phyloP scores from a whole-genome alignment of 1,140 invertebrate species.

The Frieseomelitta varia region DNA sequence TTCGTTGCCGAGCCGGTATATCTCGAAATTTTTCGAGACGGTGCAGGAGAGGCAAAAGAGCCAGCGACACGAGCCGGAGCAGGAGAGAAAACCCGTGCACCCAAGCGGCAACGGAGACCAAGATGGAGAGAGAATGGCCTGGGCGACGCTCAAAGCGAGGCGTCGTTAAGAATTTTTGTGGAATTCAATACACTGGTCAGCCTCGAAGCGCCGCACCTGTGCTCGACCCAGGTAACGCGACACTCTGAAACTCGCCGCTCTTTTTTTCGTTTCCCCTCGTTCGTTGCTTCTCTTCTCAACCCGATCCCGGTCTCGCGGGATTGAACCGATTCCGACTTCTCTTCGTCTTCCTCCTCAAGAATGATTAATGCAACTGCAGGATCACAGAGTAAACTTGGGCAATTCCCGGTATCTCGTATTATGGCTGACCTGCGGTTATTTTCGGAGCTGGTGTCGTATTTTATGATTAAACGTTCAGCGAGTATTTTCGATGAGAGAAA shows the following conservation, averaged over 20 bases:
- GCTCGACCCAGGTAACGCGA: conserved; percentile 56
- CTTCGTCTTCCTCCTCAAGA: background rate
- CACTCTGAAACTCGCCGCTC: conserved; percentile 59
- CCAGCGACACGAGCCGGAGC: background rate
- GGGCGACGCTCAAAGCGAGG: conserved; percentile 51
- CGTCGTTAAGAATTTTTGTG: conserved; percentile 67
- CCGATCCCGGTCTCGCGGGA: background rate
- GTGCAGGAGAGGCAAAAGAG: background rate
- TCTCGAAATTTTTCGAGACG: conserved; percentile 45
- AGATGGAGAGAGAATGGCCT: conserved; percentile 44
- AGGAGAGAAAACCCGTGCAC: conserved; percentile 2
- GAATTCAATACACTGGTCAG: conserved; percentile 70
- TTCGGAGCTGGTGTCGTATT: too few relatives aligned
- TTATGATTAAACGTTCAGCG: background rate
- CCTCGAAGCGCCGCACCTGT: conserved; percentile 68
- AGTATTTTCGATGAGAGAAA: too few relatives aligned
- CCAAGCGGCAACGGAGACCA: conserved; percentile 1
- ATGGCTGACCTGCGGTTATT: too few relatives aligned
- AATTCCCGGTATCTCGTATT: too few relatives aligned
- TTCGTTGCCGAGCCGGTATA: conserved; percentile 47
- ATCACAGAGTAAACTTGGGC: background rate
- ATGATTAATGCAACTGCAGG: background rate
- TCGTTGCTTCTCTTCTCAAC: too few relatives aligned
- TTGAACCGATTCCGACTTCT: background rate
- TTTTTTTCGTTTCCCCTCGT: conserved; percentile 24